Base-by-base conservation (phyloP, 2,797 vertebrate species). In the Spinus olivaceus region DNA sequence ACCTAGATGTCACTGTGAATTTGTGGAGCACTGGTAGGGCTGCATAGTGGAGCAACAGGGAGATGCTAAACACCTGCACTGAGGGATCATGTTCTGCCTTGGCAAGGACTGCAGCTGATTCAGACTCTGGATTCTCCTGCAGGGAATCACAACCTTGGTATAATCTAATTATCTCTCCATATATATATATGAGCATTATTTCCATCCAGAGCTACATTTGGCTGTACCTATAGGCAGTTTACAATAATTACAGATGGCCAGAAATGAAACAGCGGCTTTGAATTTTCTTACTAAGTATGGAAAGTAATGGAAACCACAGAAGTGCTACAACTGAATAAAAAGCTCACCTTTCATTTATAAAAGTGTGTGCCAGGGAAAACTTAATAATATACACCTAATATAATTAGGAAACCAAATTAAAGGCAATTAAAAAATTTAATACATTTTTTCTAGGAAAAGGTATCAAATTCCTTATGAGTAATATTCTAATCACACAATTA, bases 101-200 rank as follows among this genome's bases (percentile, higher is more conserved):
- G 88, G 91, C 85, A 85, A 74, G 60, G 67, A 12, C 53, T 42
- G 46, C 74, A 71, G 77, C 79, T 64, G 90, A 67, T 90, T 56
- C 84, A 73, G 81, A 28, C 74, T 69, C 82, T 8, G 14, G 21
- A 51, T 84, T 89, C 60, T 92, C 60, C 94, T 85, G 33, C 37
- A 87, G 72, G 67, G 73, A 94, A 92, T 89, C 86, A 64, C 78
- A 71, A n/a, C 60, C 24, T 33, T 85, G 60, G 60, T 54, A 66
- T 89, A 96, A 94, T 94, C 74, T 91, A 85, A 93, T 93, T 84
- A 54, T 80, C 20, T 70, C 78, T 82, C 44, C 60, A 67, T 20
- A 87, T 14, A 60, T 14, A 60, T 54, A 23, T 27, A 63, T n/a
- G 28, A 44, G 23, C 44, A 51, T 78, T 79, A 92, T 92, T 93